Conservation (phyloP, 2,888 invertebrate genomes). For the Nezara viridula region DNA sequence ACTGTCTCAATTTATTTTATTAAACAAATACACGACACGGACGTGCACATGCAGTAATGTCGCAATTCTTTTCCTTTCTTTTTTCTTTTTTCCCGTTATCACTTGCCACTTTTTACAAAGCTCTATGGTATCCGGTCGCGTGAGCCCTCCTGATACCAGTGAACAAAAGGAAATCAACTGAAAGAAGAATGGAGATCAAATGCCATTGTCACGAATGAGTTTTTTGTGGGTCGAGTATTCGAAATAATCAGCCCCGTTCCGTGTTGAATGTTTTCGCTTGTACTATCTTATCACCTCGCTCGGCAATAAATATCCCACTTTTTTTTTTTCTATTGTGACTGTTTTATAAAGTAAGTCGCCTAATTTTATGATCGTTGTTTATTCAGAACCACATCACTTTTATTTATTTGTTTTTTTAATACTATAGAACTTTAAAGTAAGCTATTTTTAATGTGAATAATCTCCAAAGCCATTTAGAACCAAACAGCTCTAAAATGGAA, state of each 20-base stretch:
- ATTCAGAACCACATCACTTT: background rate
- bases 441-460: background rate
- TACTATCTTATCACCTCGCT: conserved; percentile 2
- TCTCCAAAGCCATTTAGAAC: background rate
- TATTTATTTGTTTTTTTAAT: background rate
- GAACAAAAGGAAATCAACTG: conserved; percentile 25
- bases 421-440: background rate
- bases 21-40: background rate
- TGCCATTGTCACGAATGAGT: conserved; percentile 45
- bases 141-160: conserved; percentile 19
- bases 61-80: conserved; percentile 1
- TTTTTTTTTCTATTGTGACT: conserved; percentile 26
- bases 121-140: conserved; percentile 11
- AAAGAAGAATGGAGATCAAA: conserved; percentile 46
- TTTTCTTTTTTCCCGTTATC: background rate
- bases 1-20: conserved; percentile 6
- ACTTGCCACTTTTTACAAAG: conserved; percentile 43
- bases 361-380: conserved; percentile 5
- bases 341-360: conserved; percentile 7
- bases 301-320: conserved; percentile 1
- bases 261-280: conserved; percentile 32
- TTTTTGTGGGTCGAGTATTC: conserved; percentile 38
- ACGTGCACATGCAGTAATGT: conserved; percentile 10
- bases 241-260: conserved; percentile 27
- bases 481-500: no score